Percentiles rank a stretch among this genome's conserved stretches.
phyloP scores from a whole-genome alignment of 1,140 invertebrate species.

The Solen grandis region DNA sequence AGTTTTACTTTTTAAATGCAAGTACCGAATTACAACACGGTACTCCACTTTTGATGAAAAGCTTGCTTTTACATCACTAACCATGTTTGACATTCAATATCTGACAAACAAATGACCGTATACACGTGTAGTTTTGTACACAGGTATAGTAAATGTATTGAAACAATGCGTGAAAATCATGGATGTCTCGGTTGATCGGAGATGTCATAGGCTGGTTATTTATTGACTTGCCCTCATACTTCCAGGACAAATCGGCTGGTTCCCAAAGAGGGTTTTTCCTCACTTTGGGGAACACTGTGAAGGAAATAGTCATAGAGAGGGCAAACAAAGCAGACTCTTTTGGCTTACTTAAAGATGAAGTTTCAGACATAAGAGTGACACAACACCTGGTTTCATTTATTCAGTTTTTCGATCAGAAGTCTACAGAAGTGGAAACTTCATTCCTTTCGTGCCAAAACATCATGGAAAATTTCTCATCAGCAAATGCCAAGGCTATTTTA shows the following conservation, averaged over 20 bases:
- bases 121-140: no score
- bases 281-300: neutral
- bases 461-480: neutral
- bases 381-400: neutral
- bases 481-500: neutral
- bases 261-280: neutral
- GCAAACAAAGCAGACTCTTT: neutral
- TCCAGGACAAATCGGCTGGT: neutral
- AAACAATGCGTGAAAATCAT: no score
- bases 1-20: no score
- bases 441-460: neutral
- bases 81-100: no score
- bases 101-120: no score
- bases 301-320: neutral
- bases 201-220: no score
- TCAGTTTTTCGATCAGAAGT: neutral
- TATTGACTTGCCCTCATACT: no score
- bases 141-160: no score
- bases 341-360: slow-evolving; percentile 1
- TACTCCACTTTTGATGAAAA: no score
- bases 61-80: no score
- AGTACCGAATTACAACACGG: no score
- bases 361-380: neutral
- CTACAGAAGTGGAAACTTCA: neutral
- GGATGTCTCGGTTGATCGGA: no score